Conservation (phyloP, 2,113 vertebrate species). For the Chamaea fasciata region DNA sequence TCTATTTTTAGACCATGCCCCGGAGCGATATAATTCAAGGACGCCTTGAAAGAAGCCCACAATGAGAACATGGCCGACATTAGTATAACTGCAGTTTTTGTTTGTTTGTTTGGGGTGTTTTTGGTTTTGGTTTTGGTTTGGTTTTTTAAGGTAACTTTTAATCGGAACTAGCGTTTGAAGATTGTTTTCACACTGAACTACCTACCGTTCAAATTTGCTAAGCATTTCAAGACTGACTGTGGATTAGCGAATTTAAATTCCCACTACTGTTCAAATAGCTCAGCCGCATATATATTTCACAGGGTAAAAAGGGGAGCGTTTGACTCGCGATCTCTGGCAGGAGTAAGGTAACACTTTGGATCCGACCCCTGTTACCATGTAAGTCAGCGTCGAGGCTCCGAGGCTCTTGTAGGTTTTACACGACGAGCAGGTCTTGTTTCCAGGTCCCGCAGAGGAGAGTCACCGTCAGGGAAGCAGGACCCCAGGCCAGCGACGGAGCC, state of each 20-base stretch:
- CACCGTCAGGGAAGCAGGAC: background rate
- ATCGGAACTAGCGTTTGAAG: background rate
- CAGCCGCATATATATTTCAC: background rate
- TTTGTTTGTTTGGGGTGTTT: background rate
- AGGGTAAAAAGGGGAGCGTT: background rate
- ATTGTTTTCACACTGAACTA: background rate
- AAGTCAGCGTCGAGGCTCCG: background rate
- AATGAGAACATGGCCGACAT: background rate
- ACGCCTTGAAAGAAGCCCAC: background rate
- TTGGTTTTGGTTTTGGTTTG: background rate
- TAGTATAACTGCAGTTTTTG: background rate
- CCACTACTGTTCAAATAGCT: slow-evolving; percentile 42
- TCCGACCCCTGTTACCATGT: background rate
- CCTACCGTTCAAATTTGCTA: background rate
- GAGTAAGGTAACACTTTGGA: slow-evolving; percentile 35
- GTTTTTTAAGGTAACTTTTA: background rate
- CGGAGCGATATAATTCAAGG: background rate
- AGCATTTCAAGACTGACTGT: background rate
- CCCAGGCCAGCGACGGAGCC: background rate
- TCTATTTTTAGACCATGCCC: background rate
- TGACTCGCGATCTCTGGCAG: background rate
- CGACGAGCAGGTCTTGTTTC: background rate
- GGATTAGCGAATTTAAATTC: slow-evolving; percentile 36
- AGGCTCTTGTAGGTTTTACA: background rate
- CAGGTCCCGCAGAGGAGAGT: background rate